A percentile compares a stretch with the other conserved stretches of the same genome.
Conservation (phyloP, 2,888 invertebrate species). For the Apeira syringaria region DNA sequence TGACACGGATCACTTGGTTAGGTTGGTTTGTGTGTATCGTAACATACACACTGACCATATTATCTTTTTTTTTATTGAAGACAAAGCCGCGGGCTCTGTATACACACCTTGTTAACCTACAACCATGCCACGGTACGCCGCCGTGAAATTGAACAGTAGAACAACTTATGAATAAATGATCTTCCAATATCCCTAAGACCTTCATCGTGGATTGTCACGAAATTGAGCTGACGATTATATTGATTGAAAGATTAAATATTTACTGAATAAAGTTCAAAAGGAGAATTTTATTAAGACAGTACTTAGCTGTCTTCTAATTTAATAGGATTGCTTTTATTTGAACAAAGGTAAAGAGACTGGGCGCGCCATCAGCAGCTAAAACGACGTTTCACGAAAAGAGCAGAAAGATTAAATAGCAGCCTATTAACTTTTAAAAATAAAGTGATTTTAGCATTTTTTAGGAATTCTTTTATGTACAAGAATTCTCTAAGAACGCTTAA, state of each 20-base stretch:
- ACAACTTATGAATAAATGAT: slow-evolving; percentile 21
- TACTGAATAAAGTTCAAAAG: background rate
- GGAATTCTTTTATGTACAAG: too few species aligned
- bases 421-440: too few species aligned
- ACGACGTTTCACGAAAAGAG: background rate
- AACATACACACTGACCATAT: too few species aligned
- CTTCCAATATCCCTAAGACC: slow-evolving; percentile 13
- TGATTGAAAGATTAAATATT: slow-evolving; percentile 14
- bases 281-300: background rate
- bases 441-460: too few species aligned
- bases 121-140: too few species aligned
- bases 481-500: too few species aligned
- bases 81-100: background rate
- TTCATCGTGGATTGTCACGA: slow-evolving; percentile 16
- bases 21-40: too few species aligned
- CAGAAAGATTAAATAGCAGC: too few species aligned
- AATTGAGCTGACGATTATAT: slow-evolving; percentile 7
- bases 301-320: background rate
- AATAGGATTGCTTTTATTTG: slow-evolving; percentile 1
- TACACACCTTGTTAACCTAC: slow-evolving; percentile 2
- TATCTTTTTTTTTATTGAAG: too few species aligned
- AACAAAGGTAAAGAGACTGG: too few species aligned
- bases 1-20: too few species aligned
- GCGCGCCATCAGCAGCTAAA: background rate
- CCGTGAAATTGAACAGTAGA: slow-evolving; percentile 10